These are phyloP conservation scores for Quadroppia sp. DNA, from an alignment of 2,888 invertebrate species.

Conservation along the genomic window DNA sequence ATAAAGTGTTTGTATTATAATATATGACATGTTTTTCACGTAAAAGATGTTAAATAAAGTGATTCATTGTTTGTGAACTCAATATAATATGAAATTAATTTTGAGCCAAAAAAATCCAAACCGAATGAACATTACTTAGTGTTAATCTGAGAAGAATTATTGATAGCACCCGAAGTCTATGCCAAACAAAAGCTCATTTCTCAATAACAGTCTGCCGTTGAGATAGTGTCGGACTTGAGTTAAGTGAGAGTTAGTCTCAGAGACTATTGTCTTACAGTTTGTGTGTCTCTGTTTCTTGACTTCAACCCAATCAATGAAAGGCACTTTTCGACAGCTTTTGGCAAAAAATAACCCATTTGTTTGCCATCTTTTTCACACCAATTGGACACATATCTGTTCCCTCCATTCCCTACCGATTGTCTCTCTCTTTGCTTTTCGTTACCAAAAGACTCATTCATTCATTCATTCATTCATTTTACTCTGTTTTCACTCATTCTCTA, in stretches of 20 bases:
- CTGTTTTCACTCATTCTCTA: not conserved
- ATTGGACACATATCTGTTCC: conserved; percentile 25
- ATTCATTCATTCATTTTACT: conserved; percentile 33
- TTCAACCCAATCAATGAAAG: conserved; percentile 24
- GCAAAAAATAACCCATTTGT: conserved; percentile 12
- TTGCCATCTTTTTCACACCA: conserved; percentile 35
- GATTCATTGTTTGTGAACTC: too few relatives aligned
- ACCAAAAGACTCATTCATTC: not conserved
- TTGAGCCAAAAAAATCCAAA: not conserved
- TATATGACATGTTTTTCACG: too few relatives aligned
- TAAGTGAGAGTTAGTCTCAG: conserved; percentile 7
- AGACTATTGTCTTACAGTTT: not conserved
- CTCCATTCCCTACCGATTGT: not conserved
- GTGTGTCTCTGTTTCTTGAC: not conserved
- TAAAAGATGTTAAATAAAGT: too few relatives aligned
- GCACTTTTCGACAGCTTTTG: conserved; percentile 23
- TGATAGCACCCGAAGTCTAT: not conserved
- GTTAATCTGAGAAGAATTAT: not conserved
- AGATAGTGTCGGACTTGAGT: not conserved
- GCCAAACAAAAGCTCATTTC: conserved; percentile 9
- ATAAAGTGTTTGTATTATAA: too few relatives aligned
- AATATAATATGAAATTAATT: not conserved
- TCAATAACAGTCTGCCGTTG: conserved; percentile 1
- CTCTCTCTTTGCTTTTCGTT: not conserved
- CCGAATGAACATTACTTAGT: not conserved